Evolutionary conservation across 2,113 vertebrate genomes (phyloP), one percentile per base, ranked within the genome.

Genomic region (Amblyopsis rosae): DNA sequence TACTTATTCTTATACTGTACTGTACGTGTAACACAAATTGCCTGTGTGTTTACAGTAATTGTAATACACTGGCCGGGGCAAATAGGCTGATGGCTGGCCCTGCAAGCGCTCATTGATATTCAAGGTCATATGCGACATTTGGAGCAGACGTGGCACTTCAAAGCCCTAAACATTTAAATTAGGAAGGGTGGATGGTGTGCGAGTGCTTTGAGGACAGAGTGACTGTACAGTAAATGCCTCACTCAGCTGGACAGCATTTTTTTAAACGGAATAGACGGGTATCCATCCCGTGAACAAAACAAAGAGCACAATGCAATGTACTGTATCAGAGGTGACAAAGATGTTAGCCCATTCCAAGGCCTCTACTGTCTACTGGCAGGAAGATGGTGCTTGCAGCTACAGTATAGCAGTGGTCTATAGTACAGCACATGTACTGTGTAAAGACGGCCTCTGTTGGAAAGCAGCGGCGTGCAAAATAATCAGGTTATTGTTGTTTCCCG

Each of bases 141-240:
- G 13, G 13, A 59, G 69, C n/a, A 11, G 9, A 60, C 49, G 45
- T 41, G 49, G 33, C 32, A 49, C 16, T 72, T 75, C 48, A 67
- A 72, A 70, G 69, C 19, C 9, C 53, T 50, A 73, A 65, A 76
- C 41, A 56, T 72, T 82, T 69, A 61, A 71, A 85, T 87, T 65
- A 73, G 70, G 68, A 87, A 35, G 56, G 66, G 77, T 67, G 51
- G 69, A 48, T 60, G 59, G 57, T 53, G 59, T 48, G 55, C 62
- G 58, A 86, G 77, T 49, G 16, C 50, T 63, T 48, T 53, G 64
- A 68, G 50, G 69, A 76, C 49, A 69, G 54, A 63, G 46, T 51
- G n/a, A 67, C 75, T 84, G 75, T 68, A 73, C 26, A 26, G 26
- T 26, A 86, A 62, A 63, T 33, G 65, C 26, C 26, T 26, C 26